These are phyloP conservation scores for Spodoptera picta DNA, from an alignment of 2,888 invertebrate genomes.

Conservation along the genomic window DNA sequence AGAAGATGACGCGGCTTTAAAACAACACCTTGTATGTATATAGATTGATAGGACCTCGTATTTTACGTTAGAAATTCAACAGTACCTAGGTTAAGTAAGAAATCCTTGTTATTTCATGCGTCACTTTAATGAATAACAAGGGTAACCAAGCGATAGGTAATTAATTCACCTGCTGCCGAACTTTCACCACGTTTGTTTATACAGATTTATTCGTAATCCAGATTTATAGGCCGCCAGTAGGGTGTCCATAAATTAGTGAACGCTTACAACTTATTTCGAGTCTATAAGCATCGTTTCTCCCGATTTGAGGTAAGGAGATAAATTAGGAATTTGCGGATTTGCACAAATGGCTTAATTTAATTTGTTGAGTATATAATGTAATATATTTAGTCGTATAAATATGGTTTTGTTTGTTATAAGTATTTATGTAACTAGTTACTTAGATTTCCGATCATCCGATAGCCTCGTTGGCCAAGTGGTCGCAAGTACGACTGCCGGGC, in stretches of 20 bases:
- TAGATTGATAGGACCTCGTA: too few relatives aligned
- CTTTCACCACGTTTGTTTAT: slow-evolving; percentile 46
- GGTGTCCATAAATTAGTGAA: slow-evolving; percentile 42
- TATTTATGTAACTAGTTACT: not conserved
- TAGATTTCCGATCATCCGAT: not conserved
- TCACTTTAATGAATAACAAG: slow-evolving; percentile 23
- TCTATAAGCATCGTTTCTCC: slow-evolving; percentile 38
- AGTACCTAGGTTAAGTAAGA: not conserved
- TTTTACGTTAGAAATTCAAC: too few relatives aligned
- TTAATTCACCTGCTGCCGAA: slow-evolving; percentile 44
- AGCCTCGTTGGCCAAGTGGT: too few relatives aligned
- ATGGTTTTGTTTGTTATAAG: slow-evolving; percentile 22
- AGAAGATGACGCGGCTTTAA: too few relatives aligned
- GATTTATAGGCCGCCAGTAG: slow-evolving; percentile 38
- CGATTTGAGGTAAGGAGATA: slow-evolving; percentile 22
- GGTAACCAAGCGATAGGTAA: slow-evolving; percentile 34
- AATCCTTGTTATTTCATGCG: slow-evolving; percentile 5
- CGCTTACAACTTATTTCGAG: slow-evolving; percentile 43
- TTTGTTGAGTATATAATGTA: slow-evolving; percentile 22
- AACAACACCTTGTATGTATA: too few relatives aligned
- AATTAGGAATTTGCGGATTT: slow-evolving; percentile 37
- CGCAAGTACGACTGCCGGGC: too few relatives aligned
- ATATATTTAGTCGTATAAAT: slow-evolving; percentile 9
- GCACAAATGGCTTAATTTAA: slow-evolving; percentile 41
- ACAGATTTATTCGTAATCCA: slow-evolving; percentile 29